Percentiles rank a stretch among this genome's conserved stretches.
These are phyloP conservation scores for Pitta sordida DNA, from an alignment of 2,113 vertebrate genomes.

Conservation along the genomic window DNA sequence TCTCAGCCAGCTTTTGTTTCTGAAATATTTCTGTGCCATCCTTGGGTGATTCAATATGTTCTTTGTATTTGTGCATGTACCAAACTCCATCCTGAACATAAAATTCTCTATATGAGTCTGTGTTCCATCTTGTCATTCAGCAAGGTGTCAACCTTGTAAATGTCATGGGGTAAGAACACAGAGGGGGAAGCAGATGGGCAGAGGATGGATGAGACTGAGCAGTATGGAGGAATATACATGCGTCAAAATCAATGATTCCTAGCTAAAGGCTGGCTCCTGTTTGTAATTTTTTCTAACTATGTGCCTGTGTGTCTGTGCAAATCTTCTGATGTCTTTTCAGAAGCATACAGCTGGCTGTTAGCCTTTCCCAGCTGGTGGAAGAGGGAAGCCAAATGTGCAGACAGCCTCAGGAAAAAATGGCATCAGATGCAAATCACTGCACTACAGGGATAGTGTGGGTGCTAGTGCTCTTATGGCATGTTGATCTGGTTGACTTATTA, in stretches of 20 bases:
- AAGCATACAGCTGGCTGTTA: slow-evolving; percentile 8
- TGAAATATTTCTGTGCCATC: background rate
- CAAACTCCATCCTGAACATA: background rate
- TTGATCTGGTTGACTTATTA: background rate
- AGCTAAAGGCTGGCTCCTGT: background rate
- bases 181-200: background rate
- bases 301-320: background rate
- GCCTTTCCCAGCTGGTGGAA: background rate
- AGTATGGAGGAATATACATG: background rate
- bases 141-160: background rate
- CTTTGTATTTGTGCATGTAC: background rate
- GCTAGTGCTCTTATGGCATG: background rate
- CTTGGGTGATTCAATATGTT: background rate
- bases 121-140: background rate
- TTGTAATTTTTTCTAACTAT: background rate
- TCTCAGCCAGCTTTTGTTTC: background rate
- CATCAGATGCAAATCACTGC: background rate
- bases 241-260: background rate
- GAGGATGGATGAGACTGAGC: background rate
- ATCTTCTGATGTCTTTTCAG: background rate
- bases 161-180: background rate
- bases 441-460: background rate
- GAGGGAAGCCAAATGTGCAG: background rate
- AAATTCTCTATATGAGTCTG: background rate
- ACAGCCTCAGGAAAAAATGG: background rate